Base-by-base conservation (phyloP, 2,888 invertebrate genomes). In the Sarcophaga variegata region DNA sequence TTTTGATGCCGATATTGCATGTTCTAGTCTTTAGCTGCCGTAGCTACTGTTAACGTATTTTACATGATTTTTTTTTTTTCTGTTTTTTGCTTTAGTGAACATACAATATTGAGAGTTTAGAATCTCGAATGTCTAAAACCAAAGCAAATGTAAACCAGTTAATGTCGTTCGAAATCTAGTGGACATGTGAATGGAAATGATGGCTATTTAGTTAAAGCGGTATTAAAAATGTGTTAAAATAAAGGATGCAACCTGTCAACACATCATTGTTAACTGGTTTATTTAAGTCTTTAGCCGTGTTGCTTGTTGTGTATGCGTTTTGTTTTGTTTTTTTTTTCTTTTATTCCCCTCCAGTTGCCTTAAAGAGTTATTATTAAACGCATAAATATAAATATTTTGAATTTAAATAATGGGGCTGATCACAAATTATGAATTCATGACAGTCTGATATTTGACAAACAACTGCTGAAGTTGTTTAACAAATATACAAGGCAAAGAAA, bases 211-310 rank as follows among this genome's bases (percentile, higher is more conserved):
- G 54, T 74, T 72, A 72, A 69, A 81, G 67, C 62, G 25, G 49
- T 74, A 67, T 62, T 60, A 17, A 70, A 67, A 81, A 81, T 81
- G 83, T 83, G 83, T 74, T 79, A 83, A 83, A 83, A 78, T 78
- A 79, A 79, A 83, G 85, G 85, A 75, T 81, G 81, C 69, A 74
- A 75, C 74, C 81, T 85, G 85, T 85, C 85, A 85, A 78, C 85
- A 75, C 81, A 75, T 81, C 59, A 64, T 78, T 77, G 49, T 47
- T 59, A 83, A 83, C 83, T 62, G 63, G 83, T 79, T 83, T 69
- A 25, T 14, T 47, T 14, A 54, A 54, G 11, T 67, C 59, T 45
- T 67, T 17, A 27, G 0, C 59, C 45, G 6, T 17, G 6, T 17
- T 10, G 10, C 37, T 10, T 12, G 45, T 22, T 62, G 45, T n/a